A percentile compares a stretch with the other conserved stretches of the same genome.
phyloP scores from a whole-genome alignment of 2,888 invertebrate genomes.

The Xestia c-nigrum region DNA sequence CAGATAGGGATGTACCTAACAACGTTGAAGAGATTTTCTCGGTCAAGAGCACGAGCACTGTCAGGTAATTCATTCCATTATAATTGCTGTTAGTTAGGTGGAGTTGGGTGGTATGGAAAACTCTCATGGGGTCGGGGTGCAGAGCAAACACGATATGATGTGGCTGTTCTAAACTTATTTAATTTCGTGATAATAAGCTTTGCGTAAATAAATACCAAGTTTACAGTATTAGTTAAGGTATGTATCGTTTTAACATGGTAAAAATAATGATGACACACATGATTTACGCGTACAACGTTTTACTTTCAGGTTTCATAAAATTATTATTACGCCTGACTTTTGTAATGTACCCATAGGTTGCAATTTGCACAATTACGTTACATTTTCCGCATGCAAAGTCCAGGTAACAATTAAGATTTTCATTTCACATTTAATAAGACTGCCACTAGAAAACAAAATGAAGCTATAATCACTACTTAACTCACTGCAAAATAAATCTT shows the following conservation, averaged over 20 bases:
- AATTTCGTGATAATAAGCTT: neutral
- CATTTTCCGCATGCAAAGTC: neutral
- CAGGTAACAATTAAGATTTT: neutral
- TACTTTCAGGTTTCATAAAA: neutral
- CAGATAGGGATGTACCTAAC: constrained; percentile 40
- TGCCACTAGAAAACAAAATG: neutral
- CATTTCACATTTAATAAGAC: neutral
- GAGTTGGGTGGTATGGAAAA: neutral
- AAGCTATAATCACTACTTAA: neutral
- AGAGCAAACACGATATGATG: neutral
- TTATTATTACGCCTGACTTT: neutral
- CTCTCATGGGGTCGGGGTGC: too few species aligned
- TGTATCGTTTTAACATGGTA: neutral
- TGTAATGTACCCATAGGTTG: neutral
- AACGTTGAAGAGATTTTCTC: constrained; percentile 29
- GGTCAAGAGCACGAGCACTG: constrained; percentile 44
- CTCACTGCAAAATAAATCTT: constrained; percentile 17
- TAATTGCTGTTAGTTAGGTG: constrained; percentile 13
- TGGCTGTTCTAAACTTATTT: neutral
- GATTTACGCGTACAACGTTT: neutral
- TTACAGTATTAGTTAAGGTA: neutral
- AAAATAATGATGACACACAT: neutral
- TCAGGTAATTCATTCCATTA: constrained; percentile 36
- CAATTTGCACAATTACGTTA: neutral
- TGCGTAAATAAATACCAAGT: neutral